Conservation (phyloP, 2,797 vertebrate species). For the Tolypeutes matacus region DNA sequence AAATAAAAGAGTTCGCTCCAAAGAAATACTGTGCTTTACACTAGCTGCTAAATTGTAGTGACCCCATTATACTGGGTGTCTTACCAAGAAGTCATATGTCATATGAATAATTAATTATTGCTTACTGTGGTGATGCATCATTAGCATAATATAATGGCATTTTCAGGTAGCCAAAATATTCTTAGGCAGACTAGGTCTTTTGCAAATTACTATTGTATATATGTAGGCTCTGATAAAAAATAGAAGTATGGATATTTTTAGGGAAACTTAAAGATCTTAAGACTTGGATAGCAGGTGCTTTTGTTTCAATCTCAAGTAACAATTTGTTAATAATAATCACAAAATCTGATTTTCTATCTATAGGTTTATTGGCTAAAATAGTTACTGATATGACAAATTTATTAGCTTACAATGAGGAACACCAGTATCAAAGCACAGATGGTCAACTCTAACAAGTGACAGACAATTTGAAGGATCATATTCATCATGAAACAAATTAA, state of each 20-base stretch:
- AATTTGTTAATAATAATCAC: slow-evolving; percentile 73
- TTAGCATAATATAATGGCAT: slow-evolving; percentile 76
- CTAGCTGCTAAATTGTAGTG: slow-evolving; percentile 53
- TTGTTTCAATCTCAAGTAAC: slow-evolving; percentile 64
- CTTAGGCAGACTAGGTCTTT: slow-evolving; percentile 50
- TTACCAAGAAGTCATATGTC: slow-evolving; percentile 76
- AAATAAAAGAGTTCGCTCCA: slow-evolving; percentile 62
- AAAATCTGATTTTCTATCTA: slow-evolving; percentile 66
- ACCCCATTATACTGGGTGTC: slow-evolving; percentile 37
- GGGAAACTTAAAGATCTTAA: slow-evolving; percentile 38
- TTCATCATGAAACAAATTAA: slow-evolving; percentile 76
- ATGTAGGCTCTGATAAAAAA: slow-evolving; percentile 53
- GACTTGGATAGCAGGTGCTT: slow-evolving; percentile 66
- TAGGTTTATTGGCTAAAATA: slow-evolving; percentile 79
- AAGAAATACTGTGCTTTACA: slow-evolving; percentile 32
- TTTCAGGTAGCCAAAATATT: slow-evolving; percentile 67
- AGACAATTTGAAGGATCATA: slow-evolving; percentile 73
- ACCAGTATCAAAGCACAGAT: slow-evolving; percentile 71
- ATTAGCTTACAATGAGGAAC: slow-evolving; percentile 62
- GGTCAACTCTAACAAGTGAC: slow-evolving; percentile 71
- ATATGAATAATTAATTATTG: slow-evolving; percentile 81
- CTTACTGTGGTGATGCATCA: slow-evolving; percentile 65
- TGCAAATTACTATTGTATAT: slow-evolving; percentile 55
- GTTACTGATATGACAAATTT: slow-evolving; percentile 72
- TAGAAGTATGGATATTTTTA: slow-evolving; percentile 70